phyloP scores from a whole-genome alignment of 1,140 invertebrate genomes.

The Catajapyx aquilonaris region DNA sequence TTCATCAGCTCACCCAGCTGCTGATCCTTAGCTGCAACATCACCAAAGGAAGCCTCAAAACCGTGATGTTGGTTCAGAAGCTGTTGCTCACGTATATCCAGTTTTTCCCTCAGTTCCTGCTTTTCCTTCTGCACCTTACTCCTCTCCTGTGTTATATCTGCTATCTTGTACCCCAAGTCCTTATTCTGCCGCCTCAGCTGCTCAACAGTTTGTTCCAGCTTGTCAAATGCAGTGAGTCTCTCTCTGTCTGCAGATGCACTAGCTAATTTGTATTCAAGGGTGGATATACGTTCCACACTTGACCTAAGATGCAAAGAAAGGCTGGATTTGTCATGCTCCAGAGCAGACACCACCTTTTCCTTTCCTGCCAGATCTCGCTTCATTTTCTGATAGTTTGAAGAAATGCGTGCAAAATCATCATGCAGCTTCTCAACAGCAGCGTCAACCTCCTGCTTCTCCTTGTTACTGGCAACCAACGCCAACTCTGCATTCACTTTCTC shows the following conservation, averaged over 20 bases:
- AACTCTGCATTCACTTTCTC: constrained; percentile 20
- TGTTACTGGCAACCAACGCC: constrained; percentile 18
- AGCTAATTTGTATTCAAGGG: too few relatives aligned
- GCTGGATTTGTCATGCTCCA: constrained; percentile 13
- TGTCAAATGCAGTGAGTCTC: too few relatives aligned
- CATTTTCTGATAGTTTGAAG: constrained; percentile 23
- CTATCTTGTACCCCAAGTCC: constrained; percentile 2
- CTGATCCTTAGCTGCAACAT: constrained; percentile 5
- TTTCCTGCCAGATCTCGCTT: constrained; percentile 21
- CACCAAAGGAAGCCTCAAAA: constrained; percentile 8
- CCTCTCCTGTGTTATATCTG: background rate
- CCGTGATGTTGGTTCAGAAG: constrained; percentile 5
- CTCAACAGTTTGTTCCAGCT: too few relatives aligned
- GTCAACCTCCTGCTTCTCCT: constrained; percentile 23
- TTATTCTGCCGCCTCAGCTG: constrained; percentile 1
- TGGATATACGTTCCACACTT: too few relatives aligned
- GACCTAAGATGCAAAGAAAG: too few relatives aligned
- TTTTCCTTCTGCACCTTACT: constrained; percentile 3
- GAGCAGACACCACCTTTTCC: constrained; percentile 9
- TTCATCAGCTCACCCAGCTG: constrained; percentile 3
- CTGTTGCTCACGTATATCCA: constrained; percentile 7
- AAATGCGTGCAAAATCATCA: constrained; percentile 21
- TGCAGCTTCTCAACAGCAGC: constrained; percentile 19
- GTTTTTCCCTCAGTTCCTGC: constrained; percentile 5
- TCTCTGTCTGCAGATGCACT: too few relatives aligned